phyloP scores from a whole-genome alignment of 1,140 invertebrate species.

The Platyscapa corneri region DNA sequence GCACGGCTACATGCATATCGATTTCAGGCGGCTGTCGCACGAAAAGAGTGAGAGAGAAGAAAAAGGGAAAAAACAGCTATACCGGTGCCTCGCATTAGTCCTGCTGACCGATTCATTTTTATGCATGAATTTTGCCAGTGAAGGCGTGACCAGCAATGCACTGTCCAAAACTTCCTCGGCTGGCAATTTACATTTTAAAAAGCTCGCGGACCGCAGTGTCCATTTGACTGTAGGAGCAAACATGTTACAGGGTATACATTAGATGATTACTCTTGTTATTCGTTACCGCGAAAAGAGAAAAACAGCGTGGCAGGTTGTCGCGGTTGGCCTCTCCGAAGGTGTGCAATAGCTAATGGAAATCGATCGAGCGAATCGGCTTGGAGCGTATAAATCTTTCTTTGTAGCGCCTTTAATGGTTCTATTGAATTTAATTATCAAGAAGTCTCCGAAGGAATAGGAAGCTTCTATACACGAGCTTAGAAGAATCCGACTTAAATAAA shows the following conservation, averaged over 20 bases:
- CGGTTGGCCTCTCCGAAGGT: too few relatives aligned
- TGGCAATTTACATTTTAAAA: conserved; percentile 39
- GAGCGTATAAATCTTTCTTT: background rate
- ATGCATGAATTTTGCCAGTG: conserved; percentile 45
- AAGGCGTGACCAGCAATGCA: background rate
- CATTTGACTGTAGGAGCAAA: background rate
- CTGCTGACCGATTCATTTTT: conserved; percentile 48
- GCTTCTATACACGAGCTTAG: background rate
- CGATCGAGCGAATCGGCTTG: too few relatives aligned
- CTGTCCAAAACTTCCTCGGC: background rate
- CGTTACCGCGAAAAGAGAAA: background rate
- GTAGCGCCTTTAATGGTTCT: background rate
- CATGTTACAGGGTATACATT: background rate
- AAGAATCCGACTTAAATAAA: background rate
- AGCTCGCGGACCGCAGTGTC: background rate
- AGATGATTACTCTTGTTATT: background rate
- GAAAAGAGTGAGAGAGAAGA: background rate
- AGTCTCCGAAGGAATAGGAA: background rate
- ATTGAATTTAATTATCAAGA: background rate
- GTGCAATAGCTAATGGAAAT: background rate
- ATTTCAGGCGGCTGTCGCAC: background rate
- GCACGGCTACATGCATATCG: background rate
- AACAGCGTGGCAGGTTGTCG: too few relatives aligned
- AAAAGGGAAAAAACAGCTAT: background rate
- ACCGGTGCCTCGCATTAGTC: conserved; percentile 19